Conservation (phyloP, 2,797 vertebrate species). For the Peromyscus aztecus region DNA sequence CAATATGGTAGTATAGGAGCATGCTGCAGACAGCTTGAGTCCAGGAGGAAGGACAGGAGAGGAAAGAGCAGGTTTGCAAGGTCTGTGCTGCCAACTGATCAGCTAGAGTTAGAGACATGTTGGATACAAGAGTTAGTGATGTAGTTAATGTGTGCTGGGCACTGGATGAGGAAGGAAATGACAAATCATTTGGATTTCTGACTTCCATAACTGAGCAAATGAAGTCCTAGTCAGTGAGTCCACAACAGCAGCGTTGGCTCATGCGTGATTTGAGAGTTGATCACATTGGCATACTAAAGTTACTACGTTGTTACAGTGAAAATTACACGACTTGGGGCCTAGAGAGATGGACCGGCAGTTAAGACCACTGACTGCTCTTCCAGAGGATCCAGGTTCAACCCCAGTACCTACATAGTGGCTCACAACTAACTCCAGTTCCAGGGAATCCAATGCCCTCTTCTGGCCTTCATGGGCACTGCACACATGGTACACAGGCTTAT, state of each 20-base stretch:
- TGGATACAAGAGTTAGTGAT: neutral
- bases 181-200: neutral
- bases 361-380: neutral
- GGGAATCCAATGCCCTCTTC: neutral
- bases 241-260: neutral
- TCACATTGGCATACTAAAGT: neutral
- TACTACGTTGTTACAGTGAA: neutral
- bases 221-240: neutral
- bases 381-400: neutral
- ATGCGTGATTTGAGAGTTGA: neutral
- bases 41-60: neutral
- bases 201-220: neutral
- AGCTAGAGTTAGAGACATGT: neutral
- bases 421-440: neutral
- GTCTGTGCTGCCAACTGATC: rapidly evolving
- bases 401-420: neutral
- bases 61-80: neutral
- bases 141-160: neutral
- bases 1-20: neutral
- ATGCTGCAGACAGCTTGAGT: neutral
- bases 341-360: neutral
- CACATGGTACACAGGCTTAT: neutral
- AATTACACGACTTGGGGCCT: neutral
- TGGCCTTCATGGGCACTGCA: neutral
- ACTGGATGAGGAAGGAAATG: neutral